These are phyloP conservation scores for Phoebastria nigripes DNA, from an alignment of 2,797 vertebrate genomes.

Conservation along the genomic window DNA sequence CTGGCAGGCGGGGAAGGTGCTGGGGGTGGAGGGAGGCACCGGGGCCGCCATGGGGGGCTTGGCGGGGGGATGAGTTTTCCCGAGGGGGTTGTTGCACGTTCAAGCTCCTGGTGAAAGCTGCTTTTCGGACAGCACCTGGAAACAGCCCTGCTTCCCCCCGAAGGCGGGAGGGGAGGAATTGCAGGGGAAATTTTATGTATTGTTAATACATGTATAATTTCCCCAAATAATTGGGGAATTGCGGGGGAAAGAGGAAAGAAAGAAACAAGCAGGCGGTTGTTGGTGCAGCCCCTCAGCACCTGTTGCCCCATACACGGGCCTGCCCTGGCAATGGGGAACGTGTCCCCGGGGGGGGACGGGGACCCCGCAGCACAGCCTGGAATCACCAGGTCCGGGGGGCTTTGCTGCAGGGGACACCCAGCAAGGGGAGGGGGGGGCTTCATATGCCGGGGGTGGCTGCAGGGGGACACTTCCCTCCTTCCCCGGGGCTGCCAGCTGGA, in stretches of 20 bases:
- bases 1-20: no score
- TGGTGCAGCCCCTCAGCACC: not conserved
- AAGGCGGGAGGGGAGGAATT: not conserved
- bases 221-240: fast-evolving
- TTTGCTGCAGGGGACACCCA: not conserved
- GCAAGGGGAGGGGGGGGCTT: not conserved
- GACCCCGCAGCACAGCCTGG: no score
- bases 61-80: fast-evolving
- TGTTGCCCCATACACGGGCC: not conserved
- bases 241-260: no score
- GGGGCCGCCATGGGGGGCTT: not conserved
- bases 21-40: not conserved
- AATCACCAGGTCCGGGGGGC: not conserved
- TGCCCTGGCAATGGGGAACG: not conserved
- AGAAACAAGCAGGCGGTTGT: fast-evolving
- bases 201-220: no score
- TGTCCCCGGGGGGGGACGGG: fast-evolving
- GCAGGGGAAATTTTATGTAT: no score
- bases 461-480: no score
- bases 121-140: not conserved
- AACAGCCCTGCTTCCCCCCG: not conserved
- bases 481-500: not conserved
- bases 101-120: not conserved
- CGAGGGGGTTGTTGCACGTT: not conserved
- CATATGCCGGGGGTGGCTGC: not conserved